phyloP scores from a whole-genome alignment of 2,888 invertebrate species.

The Yponomeuta cagnagella region DNA sequence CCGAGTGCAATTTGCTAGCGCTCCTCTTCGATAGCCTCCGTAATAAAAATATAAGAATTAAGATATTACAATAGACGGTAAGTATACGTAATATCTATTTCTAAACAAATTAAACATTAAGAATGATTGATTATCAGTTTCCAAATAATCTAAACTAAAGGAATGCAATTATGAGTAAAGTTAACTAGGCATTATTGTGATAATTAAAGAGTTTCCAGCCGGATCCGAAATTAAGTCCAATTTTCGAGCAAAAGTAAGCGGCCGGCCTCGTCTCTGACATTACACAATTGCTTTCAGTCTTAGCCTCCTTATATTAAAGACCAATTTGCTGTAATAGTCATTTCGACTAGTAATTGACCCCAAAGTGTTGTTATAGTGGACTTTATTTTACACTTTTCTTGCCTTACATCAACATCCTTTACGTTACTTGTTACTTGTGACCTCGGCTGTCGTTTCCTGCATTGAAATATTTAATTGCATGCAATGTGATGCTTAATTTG shows the following conservation, averaged over 20 bases:
- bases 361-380: neutral
- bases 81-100: too few species aligned
- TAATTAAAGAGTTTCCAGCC: slow-evolving; percentile 30
- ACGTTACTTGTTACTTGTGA: neutral
- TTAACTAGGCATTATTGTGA: neutral
- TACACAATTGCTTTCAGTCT: neutral
- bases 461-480: neutral
- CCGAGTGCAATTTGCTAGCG: too few species aligned
- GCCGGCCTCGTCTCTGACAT: slow-evolving; percentile 38
- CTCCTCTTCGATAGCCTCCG: too few species aligned
- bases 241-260: slow-evolving; percentile 45
- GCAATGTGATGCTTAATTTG: neutral
- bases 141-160: neutral
- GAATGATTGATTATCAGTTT: neutral
- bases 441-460: neutral
- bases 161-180: neutral
- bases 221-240: slow-evolving; percentile 41
- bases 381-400: neutral
- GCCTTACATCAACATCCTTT: neutral
- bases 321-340: neutral
- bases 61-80: too few species aligned
- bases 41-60: too few species aligned
- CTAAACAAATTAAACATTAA: neutral
- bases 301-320: neutral
- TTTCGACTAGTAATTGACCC: neutral